These are phyloP conservation scores for Beris chalybata DNA, from an alignment of 2,888 invertebrate species.

Conservation along the genomic window DNA sequence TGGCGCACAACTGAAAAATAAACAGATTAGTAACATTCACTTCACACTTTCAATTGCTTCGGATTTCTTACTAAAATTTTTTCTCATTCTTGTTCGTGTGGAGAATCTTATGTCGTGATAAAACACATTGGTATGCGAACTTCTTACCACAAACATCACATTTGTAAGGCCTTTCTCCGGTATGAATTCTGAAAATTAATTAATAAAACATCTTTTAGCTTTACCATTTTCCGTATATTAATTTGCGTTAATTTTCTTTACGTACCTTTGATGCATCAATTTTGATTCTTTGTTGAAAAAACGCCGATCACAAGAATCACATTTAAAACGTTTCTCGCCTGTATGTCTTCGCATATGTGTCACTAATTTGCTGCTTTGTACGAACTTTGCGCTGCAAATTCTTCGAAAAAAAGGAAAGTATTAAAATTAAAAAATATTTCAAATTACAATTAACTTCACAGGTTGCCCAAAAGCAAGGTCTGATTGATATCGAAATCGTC, in stretches of 20 bases:
- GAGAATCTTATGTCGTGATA: slow-evolving; percentile 29
- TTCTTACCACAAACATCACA: slow-evolving; percentile 33
- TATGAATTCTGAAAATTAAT: slow-evolving; percentile 33
- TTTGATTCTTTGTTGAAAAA: slow-evolving; percentile 17
- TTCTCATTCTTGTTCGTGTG: slow-evolving; percentile 20
- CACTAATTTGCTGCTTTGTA: slow-evolving; percentile 15
- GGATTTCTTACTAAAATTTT: slow-evolving; percentile 15
- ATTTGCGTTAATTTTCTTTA: not conserved
- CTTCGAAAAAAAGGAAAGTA: not conserved
- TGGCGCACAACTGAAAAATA: slow-evolving; percentile 12
- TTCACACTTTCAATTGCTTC: not conserved
- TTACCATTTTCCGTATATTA: too few relatives aligned
- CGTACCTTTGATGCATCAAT: slow-evolving; percentile 16
- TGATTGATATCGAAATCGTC: too few relatives aligned
- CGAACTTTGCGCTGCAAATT: slow-evolving; percentile 9
- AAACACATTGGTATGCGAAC: slow-evolving; percentile 33
- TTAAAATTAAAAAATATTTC: not conserved
- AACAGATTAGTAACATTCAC: not conserved
- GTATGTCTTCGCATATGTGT: slow-evolving; percentile 25
- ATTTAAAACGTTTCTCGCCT: slow-evolving; percentile 13
- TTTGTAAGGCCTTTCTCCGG: slow-evolving; percentile 32
- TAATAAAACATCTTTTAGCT: not conserved
- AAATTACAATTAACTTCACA: not conserved
- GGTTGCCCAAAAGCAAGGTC: too few relatives aligned
- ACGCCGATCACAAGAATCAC: slow-evolving; percentile 5